A percentile compares a stretch with the other conserved stretches of the same genome.
phyloP scores from a whole-genome alignment of 2,888 invertebrate genomes.

The Himalopsyche kuldschensis region DNA sequence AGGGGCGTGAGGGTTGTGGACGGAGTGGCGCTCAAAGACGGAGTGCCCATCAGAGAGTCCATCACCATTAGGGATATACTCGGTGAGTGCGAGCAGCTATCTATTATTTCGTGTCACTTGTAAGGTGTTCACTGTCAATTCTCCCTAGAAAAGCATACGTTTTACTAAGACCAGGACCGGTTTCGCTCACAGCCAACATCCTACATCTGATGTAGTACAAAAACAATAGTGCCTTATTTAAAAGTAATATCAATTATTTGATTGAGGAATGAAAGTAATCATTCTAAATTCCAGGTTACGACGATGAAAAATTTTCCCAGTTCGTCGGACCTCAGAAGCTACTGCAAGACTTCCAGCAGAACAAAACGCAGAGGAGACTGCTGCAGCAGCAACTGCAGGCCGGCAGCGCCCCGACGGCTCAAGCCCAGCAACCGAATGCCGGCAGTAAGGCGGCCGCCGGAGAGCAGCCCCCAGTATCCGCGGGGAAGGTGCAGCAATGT shows the following conservation, averaged over 20 bases:
- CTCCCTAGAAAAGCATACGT: too few species aligned
- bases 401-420: neutral
- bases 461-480: neutral
- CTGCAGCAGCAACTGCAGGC: neutral
- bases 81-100: conserved; percentile 41
- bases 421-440: neutral
- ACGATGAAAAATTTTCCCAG: neutral
- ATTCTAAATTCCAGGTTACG: neutral
- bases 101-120: neutral
- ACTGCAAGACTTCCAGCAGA: neutral
- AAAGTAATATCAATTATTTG: too few species aligned
- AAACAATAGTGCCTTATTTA: too few species aligned
- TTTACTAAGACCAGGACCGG: too few species aligned
- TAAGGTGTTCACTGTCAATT: too few species aligned
- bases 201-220: too few species aligned
- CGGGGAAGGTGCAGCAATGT: neutral
- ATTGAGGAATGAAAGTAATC: too few species aligned
- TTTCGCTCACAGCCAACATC: too few species aligned
- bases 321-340: neutral
- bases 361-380: neutral
- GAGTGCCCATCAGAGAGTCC: conserved; percentile 24
- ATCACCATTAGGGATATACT: conserved; percentile 39
- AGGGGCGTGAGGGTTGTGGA: conserved; percentile 19
- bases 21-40: conserved; percentile 26
- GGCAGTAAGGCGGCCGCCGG: neutral